Evolutionary conservation across 92 coral and sea anemone species (phyloP).

Genomic region (Actinernus sp.): DNA sequence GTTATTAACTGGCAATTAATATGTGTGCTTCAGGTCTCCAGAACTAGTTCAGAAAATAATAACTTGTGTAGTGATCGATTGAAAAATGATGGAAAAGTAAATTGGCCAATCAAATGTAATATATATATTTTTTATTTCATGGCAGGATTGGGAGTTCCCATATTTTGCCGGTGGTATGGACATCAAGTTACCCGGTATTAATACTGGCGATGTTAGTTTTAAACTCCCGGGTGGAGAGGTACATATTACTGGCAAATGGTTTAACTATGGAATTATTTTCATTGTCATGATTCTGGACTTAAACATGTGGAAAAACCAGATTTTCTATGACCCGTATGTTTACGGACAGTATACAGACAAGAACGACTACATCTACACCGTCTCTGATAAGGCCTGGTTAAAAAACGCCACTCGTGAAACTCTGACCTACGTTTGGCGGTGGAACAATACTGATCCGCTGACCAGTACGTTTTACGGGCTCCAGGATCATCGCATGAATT

Average conservation of each 20-base stretch:
- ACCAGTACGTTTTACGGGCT: conserved; percentile 66
- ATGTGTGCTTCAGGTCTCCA: too few relatives aligned
- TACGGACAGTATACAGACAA: conserved; percentile 85
- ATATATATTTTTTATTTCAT: not conserved
- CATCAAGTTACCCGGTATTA: conserved; percentile 81
- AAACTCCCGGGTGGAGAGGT: conserved; percentile 84
- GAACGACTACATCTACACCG: conserved; percentile 65
- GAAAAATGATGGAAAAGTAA: too few relatives aligned
- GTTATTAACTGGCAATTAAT: too few relatives aligned
- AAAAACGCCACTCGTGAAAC: conserved; percentile 72
- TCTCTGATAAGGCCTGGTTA: conserved; percentile 70
- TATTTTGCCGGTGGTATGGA: conserved; percentile 81
- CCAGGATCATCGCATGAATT: conserved; percentile 79
- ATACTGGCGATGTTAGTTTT: conserved; percentile 72
- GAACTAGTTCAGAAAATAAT: too few relatives aligned
- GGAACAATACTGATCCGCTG: conserved; percentile 72
- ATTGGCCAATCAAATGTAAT: not conserved
- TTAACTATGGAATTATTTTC: conserved; percentile 90
- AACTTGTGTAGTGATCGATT: too few relatives aligned
- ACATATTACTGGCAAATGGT: conserved; percentile 87
- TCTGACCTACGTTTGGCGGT: conserved; percentile 80
- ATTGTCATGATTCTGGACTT: conserved; percentile 91
- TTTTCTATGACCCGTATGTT: conserved; percentile 74
- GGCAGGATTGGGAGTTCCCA: conserved; percentile 92
- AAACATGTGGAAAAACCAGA: conserved; percentile 96